Evolutionary conservation across 1,140 invertebrate genomes (phyloP), one percentile per base, ranked within the genome.

Genomic region (Spodoptera frugiperda): DNA sequence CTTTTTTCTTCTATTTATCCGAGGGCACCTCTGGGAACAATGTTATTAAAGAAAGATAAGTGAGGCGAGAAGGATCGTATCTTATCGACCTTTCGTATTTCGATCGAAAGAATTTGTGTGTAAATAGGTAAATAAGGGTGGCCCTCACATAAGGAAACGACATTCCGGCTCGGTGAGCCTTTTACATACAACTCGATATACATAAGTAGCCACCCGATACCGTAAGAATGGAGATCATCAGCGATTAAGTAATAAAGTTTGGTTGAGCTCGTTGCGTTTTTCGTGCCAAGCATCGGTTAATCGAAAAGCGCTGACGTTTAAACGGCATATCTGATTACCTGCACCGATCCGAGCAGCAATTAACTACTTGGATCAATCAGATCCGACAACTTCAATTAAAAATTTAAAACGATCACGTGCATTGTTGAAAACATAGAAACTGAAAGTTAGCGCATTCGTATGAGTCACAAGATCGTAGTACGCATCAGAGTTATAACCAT

Each of bases 11-110:
- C 83, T 79, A 72, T 78, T 73, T 79, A 80, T 74, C 77, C 72
- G 67, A 87, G 77, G 82, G 79, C 83, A 85, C 89, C 86, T 84
- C 49, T 70, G 89, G 90, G 87, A 87, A 78, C 79, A 82, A 89
- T 91, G 80, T 85, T 87, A 86, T 88, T 85, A 87, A 85, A 85
- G 81, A 87, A 85, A 84, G 80, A 88, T 86, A 88, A 87, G 83
- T 83, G 76, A 81, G 78, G 77, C 71, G 65, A 80, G 77, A 82
- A 78, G 72, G 76, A 80, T 57, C 68, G n/a, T 76, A 55, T 67
- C 57, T 73, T 78, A 46, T 57, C 72, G 61, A 79, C 74, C 67
- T 79, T 76, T 55, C 59, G 55, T 55, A 51, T 75, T 75, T 75
- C 59, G 59, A 75, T 75, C 59, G 61, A 25, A 65, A 54, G 49